Conservation (phyloP, 2,888 invertebrate genomes). For the Pseudoips prasinana region DNA sequence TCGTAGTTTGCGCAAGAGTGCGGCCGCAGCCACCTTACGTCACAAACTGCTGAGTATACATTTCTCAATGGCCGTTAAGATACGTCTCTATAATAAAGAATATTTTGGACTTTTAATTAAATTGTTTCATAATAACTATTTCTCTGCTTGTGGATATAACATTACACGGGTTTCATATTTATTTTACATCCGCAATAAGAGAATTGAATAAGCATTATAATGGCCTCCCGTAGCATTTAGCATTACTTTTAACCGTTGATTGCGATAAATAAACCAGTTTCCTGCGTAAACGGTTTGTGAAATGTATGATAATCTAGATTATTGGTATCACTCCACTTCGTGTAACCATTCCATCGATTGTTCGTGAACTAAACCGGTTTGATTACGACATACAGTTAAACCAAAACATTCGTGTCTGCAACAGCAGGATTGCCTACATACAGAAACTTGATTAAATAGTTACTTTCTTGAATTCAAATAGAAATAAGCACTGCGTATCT, state of each 20-base stretch:
- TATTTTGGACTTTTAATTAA: conserved; percentile 17
- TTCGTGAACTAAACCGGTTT: conserved; percentile 18
- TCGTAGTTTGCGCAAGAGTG: conserved; percentile 40
- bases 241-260: too few relatives aligned
- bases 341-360: conserved; percentile 14
- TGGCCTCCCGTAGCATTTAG: not conserved
- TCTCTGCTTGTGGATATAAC: not conserved
- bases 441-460: too few relatives aligned
- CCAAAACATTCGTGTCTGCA: conserved; percentile 12
- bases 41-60: conserved; percentile 33
- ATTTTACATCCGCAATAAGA: too few relatives aligned
- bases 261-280: too few relatives aligned
- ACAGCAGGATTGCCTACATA: not conserved
- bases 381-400: conserved; percentile 15
- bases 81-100: conserved; percentile 20
- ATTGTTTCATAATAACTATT: conserved; percentile 13
- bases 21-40: conserved; percentile 30
- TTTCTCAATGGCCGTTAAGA: conserved; percentile 25
- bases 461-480: too few relatives aligned
- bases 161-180: not conserved
- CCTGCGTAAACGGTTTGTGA: not conserved
- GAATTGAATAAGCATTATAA: not conserved
- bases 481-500: too few relatives aligned
- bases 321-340: conserved; percentile 2
- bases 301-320: conserved; percentile 10